Evolutionary conservation across 2,888 invertebrate species (phyloP).

Genomic region (Strigamia transsilvanica): DNA sequence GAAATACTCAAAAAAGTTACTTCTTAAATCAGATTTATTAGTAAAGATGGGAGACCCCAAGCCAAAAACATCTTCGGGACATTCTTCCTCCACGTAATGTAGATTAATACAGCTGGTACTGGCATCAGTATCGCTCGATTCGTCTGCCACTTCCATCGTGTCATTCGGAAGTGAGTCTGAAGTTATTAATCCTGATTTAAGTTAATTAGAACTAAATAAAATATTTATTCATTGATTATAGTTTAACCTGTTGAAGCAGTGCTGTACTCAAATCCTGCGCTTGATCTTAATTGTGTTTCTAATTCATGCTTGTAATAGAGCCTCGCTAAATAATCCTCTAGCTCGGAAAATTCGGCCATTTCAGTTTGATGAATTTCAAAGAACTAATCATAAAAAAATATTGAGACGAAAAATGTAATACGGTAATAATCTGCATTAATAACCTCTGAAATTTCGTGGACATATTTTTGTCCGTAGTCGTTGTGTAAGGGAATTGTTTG

Average conservation of each 20-base stretch:
- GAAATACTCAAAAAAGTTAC: neutral
- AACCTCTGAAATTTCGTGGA: neutral
- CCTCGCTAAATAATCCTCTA: conserved; percentile 9
- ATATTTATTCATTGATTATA: neutral
- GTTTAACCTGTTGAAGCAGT: neutral
- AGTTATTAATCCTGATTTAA: neutral
- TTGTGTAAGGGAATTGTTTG: neutral
- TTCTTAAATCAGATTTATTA: neutral
- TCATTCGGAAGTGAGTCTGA: neutral
- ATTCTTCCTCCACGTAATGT: neutral
- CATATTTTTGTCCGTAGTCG: neutral
- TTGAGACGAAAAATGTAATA: neutral
- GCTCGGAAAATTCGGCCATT: neutral
- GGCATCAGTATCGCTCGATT: neutral
- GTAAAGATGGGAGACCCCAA: neutral
- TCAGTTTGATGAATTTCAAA: neutral
- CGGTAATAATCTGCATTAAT: neutral
- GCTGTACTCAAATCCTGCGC: neutral
- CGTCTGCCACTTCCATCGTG: neutral
- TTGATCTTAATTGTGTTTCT: neutral
- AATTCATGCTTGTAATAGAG: conserved; percentile 9
- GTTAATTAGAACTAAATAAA: neutral
- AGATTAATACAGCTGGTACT: neutral
- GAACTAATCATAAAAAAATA: neutral
- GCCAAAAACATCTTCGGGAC: neutral